phyloP scores from a whole-genome alignment of 2,888 invertebrate species.

The Aphodius sticticus region DNA sequence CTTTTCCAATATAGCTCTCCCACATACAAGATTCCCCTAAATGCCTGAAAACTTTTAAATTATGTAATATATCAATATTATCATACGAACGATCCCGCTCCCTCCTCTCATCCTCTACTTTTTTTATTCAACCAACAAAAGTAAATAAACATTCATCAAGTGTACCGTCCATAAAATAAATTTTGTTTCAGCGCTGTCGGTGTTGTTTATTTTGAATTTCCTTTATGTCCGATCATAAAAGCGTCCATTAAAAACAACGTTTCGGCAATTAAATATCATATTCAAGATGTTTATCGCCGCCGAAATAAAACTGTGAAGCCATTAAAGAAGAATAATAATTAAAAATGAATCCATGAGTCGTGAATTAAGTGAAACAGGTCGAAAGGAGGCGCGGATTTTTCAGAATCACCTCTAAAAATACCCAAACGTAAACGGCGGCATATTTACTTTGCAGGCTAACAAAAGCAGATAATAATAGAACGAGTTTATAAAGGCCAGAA shows the following conservation, averaged over 20 bases:
- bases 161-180: background rate
- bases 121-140: too few relatives aligned
- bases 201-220: background rate
- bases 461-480: background rate
- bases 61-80: background rate
- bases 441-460: background rate
- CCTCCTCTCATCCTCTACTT: background rate
- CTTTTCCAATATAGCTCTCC: background rate
- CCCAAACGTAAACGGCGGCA: background rate
- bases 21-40: background rate
- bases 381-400: background rate
- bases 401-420: background rate
- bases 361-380: background rate
- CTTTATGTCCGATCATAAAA: background rate
- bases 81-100: background rate
- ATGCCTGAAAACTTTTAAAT: background rate
- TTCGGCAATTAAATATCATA: background rate
- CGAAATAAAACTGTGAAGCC: slow-evolving; percentile 4
- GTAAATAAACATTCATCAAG: background rate
- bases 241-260: background rate
- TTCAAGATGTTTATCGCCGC: background rate
- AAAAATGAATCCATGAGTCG: background rate
- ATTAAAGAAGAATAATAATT: background rate
- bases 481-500: background rate
- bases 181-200: background rate